Evolutionary conservation across 2,888 invertebrate genomes (phyloP), one percentile per base, ranked within the genome.

Genomic region (Melanotus villosus): DNA sequence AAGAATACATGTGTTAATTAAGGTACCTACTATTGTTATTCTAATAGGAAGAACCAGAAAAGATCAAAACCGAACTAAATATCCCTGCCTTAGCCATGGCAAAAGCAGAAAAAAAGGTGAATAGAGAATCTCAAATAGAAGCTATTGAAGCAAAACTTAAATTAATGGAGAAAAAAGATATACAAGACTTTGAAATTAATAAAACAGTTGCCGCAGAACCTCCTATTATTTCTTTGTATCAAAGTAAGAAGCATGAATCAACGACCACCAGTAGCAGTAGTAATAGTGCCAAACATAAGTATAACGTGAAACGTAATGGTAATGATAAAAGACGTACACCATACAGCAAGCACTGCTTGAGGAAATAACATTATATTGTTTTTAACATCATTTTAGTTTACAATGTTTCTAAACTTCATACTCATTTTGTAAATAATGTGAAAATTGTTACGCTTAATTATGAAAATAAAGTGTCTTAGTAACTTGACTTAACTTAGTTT

Each of bases 101-200:
- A 21, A 87, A 88, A 77, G 84, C 84, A 65, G 85, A 87, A 68
- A 86, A 91, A 79, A 92, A 90, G 84, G 84, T 91, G 1, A 94
- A 94, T 81, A 90, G 92, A 77, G 90, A 91, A 80, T 91, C 92
- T 6, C 93, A 95, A 63, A 96, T 96, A 74, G 93, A 93, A 80
- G 95, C 95, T 0, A 96, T 96, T 68, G 95, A 96, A 82, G 93
- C 94, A 0, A 96, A 96, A 83, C 85, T 96, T 0, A 94, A 93
- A 80, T 86, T 92, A 82, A 91, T 96, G 90, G 92, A 93, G 76
- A 83, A 84, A 2, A 89, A 88, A 72, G 87, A 89, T 0, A 88
- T 89, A 47, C 92, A 92, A 73, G 93, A 93, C 79, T 89, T 94
- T 76, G 91, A 92, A 65, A 87, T 94, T 3, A 93, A 93, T 80